These are phyloP conservation scores for Cariama cristata DNA, from an alignment of 2,113 vertebrate species.

Conservation along the genomic window DNA sequence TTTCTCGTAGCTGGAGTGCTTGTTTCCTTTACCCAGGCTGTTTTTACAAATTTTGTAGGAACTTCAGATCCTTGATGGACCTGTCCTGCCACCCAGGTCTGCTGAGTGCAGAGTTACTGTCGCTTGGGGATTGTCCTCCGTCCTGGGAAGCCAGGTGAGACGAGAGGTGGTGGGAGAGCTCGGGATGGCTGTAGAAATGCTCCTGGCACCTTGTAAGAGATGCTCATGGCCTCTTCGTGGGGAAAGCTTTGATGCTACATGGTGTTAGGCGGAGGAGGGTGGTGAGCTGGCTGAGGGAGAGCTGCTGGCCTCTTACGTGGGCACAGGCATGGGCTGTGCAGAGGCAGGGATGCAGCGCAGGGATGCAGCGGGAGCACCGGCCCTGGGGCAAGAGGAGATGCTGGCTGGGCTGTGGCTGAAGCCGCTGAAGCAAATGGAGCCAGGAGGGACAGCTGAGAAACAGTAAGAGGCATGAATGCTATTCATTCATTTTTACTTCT, in stretches of 20 bases:
- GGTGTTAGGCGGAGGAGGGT: background rate
- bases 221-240: background rate
- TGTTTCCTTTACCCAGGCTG: background rate
- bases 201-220: background rate
- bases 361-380: background rate
- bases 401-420: background rate
- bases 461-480: background rate
- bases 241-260: accelerated
- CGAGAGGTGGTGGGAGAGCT: background rate
- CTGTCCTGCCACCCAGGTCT: background rate
- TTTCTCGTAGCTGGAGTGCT: accelerated
- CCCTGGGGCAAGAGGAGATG: accelerated
- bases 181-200: background rate
- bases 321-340: background rate
- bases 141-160: background rate
- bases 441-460: background rate
- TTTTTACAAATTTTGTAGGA: background rate
- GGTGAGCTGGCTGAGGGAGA: background rate
- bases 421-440: background rate
- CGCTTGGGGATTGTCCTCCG: accelerated
- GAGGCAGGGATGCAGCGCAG: background rate
- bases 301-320: accelerated
- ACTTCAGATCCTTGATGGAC: background rate
- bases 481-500: background rate
- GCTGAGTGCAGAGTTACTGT: accelerated